Percentiles rank a stretch among this genome's conserved stretches.
phyloP scores from a whole-genome alignment of 2,113 vertebrate species.

The Thymallus thymallus region DNA sequence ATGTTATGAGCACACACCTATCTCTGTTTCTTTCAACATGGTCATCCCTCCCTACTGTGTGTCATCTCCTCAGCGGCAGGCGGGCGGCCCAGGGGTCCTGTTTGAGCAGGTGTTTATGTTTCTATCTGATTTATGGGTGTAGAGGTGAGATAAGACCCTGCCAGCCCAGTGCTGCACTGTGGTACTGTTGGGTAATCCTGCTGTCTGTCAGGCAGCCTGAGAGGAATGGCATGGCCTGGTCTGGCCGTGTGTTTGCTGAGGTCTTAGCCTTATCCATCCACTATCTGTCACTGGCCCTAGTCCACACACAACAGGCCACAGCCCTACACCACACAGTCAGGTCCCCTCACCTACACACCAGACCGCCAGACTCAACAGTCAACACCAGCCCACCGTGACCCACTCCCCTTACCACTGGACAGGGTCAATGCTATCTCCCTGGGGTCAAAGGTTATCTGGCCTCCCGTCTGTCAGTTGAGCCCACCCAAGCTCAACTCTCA shows the following conservation, averaged over 20 bases:
- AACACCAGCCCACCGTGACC: conserved; percentile 10
- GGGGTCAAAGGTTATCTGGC: conserved; percentile 22
- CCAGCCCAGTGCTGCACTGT: background rate
- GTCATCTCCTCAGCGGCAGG: background rate
- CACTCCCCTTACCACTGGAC: background rate
- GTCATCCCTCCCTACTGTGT: background rate
- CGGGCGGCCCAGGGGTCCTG: background rate
- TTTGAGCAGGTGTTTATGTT: conserved; percentile 46
- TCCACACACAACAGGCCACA: conserved; percentile 7
- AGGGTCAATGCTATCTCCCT: conserved; percentile 34
- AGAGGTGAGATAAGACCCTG: conserved; percentile 19
- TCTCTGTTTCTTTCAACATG: too few species aligned
- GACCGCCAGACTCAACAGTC: conserved; percentile 17
- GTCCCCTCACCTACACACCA: conserved; percentile 1
- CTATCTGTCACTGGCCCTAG: conserved; percentile 37
- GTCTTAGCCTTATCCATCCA: conserved; percentile 57
- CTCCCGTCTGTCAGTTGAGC: conserved; percentile 21
- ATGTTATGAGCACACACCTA: too few species aligned
- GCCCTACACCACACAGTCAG: conserved; percentile 6
- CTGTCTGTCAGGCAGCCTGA: conserved; percentile 41
- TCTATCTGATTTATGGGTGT: conserved; percentile 29
- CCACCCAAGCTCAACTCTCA: conserved; percentile 3
- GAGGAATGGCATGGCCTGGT: conserved; percentile 20
- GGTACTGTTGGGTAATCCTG: conserved; percentile 46
- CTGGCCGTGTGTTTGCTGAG: conserved; percentile 48